These are phyloP conservation scores for Melanotaenia trifasciata DNA, from an alignment of 2,797 vertebrate genomes.

Conservation along the genomic window DNA sequence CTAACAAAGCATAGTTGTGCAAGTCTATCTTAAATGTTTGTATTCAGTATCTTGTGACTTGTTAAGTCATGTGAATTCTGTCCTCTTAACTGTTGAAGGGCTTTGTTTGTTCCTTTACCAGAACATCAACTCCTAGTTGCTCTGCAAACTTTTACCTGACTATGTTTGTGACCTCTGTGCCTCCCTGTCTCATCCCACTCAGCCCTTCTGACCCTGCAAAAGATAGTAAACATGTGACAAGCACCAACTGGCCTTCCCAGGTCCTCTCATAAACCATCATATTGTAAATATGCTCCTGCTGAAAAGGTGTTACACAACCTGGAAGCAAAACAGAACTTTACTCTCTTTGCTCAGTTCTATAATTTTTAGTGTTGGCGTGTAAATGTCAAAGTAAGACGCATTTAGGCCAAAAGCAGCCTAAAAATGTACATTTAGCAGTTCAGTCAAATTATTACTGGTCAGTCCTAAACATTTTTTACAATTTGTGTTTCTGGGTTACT, in stretches of 20 bases:
- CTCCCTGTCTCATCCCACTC: neutral
- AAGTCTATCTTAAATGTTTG: neutral
- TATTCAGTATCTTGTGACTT: constrained; percentile 7
- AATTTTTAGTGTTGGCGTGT: neutral
- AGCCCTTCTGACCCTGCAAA: neutral
- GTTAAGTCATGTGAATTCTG: constrained; percentile 8
- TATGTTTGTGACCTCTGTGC: neutral
- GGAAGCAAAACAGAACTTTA: neutral
- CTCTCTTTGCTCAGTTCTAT: neutral
- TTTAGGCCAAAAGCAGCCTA: neutral
- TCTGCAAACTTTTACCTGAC: constrained; percentile 48
- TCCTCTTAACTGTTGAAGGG: neutral
- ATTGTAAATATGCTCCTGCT: constrained; percentile 24
- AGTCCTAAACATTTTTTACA: neutral
- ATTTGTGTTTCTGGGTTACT: too few relatives aligned
- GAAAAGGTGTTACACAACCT: neutral
- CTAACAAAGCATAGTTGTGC: constrained; percentile 18
- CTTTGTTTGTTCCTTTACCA: constrained; percentile 13
- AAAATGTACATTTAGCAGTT: neutral
- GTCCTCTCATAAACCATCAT: neutral
- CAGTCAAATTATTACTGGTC: too few relatives aligned
- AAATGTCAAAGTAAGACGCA: neutral
- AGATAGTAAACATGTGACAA: constrained; percentile 26
- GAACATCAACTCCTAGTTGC: constrained; percentile 17
- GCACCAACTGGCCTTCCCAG: constrained; percentile 8